Conservation (phyloP, 2,797 vertebrate species). For the Pseudochromis fuscus region DNA sequence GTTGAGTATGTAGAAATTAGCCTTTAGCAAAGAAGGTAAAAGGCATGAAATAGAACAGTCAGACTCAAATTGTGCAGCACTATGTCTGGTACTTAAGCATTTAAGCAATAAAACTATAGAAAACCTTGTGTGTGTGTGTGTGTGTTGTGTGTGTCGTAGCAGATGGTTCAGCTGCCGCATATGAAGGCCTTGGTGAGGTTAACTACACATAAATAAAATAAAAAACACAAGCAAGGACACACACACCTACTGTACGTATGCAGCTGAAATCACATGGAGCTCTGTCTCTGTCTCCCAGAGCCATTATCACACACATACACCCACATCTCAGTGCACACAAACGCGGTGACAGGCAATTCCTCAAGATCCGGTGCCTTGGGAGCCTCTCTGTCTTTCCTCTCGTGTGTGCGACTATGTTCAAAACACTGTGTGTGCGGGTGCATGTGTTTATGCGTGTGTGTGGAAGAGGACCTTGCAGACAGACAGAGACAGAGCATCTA, state of each 20-base stretch:
- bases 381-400: constrained; percentile 51
- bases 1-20: constrained; percentile 62
- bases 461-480: constrained; percentile 33
- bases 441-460: background rate
- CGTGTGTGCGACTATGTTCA: constrained; percentile 2
- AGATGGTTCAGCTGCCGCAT: constrained; percentile 33
- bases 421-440: background rate
- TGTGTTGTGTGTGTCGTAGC: constrained; percentile 6
- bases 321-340: constrained; percentile 37
- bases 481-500: constrained; percentile 55
- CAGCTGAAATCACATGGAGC: constrained; percentile 31
- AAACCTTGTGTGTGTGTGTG: background rate
- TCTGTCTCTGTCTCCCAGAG: constrained; percentile 48
- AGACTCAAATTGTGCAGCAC: constrained; percentile 28
- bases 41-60: constrained; percentile 53
- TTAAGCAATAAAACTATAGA: constrained; percentile 27
- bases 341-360: constrained; percentile 66
- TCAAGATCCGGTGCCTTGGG: constrained; percentile 61
- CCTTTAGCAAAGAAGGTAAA: constrained; percentile 65
- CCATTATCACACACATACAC: constrained; percentile 44
- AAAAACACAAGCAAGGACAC: constrained; percentile 32
- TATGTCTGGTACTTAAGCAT: constrained; percentile 8
- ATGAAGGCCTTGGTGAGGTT: constrained; percentile 21
- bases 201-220: constrained; percentile 31
- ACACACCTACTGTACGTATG: constrained; percentile 27